Evolutionary conservation across 2,888 invertebrate species (phyloP).

Genomic region (Hyalella azteca): DNA sequence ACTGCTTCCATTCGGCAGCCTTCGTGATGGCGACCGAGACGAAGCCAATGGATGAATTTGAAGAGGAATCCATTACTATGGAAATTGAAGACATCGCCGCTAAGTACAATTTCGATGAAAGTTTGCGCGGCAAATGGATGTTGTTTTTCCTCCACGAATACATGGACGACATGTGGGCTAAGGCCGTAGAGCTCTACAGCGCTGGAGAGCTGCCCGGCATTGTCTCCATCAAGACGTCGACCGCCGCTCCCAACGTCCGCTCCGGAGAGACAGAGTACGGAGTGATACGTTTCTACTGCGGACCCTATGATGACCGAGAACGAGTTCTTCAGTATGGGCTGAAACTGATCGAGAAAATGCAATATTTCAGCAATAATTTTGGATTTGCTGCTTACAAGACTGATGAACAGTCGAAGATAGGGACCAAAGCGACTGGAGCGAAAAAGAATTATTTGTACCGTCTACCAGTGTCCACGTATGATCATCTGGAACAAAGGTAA

Average conservation of each 20-base stretch:
- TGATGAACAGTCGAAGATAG: not conserved
- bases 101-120: not conserved
- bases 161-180: conserved; percentile 1
- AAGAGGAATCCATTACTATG: not conserved
- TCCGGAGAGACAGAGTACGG: not conserved
- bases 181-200: not conserved
- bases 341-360: not conserved
- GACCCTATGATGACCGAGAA: not conserved
- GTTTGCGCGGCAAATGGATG: conserved; percentile 1
- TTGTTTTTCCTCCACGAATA: conserved; percentile 9
- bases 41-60: conserved; percentile 8
- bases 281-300: not conserved
- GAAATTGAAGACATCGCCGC: not conserved
- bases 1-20: no score
- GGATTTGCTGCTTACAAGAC: conserved; percentile 13
- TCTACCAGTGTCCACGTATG: not conserved
- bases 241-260: not conserved
- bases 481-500: not conserved
- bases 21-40: no score
- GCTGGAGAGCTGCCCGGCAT: conserved; percentile 5
- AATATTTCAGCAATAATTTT: conserved; percentile 1
- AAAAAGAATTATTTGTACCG: not conserved
- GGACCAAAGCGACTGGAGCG: not conserved
- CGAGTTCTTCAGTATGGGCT: not conserved
- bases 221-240: not conserved